phyloP scores from a whole-genome alignment of 2,888 invertebrate genomes.

The Tipula lateralis region DNA sequence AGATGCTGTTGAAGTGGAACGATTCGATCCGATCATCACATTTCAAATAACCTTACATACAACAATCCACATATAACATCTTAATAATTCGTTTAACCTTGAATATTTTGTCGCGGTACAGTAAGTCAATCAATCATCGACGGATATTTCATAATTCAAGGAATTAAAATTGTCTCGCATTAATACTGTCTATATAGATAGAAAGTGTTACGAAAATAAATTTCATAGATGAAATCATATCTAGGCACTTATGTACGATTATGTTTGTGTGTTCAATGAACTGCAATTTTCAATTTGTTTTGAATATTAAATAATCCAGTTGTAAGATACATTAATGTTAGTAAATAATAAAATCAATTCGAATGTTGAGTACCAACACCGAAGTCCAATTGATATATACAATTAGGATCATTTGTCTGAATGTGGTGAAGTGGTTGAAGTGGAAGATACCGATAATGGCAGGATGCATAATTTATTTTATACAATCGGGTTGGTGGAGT shows the following conservation, averaged over 20 bases:
- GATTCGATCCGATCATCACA: background rate
- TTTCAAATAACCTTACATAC: background rate
- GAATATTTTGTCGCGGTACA: background rate
- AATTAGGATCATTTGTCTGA: too few relatives aligned
- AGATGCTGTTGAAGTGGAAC: background rate
- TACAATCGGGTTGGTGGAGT: too few relatives aligned
- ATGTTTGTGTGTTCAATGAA: background rate
- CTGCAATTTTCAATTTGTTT: background rate
- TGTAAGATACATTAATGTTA: too few relatives aligned
- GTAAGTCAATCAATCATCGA: background rate
- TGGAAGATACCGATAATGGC: too few relatives aligned
- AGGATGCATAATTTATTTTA: too few relatives aligned
- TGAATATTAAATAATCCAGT: background rate
- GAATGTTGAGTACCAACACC: too few relatives aligned
- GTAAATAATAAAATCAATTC: too few relatives aligned
- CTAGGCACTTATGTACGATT: background rate
- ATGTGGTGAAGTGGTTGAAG: too few relatives aligned
- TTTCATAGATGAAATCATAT: conserved; percentile 19
- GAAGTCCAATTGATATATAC: too few relatives aligned
- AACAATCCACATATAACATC: background rate
- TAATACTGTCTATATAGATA: background rate
- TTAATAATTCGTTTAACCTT: background rate
- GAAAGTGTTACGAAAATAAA: background rate
- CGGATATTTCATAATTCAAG: background rate
- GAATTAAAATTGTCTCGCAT: background rate